A percentile compares a stretch with the other conserved stretches of the same genome.
Evolutionary conservation across 2,797 vertebrate genomes (phyloP).

Genomic region (Setipinna tenuifilis): DNA sequence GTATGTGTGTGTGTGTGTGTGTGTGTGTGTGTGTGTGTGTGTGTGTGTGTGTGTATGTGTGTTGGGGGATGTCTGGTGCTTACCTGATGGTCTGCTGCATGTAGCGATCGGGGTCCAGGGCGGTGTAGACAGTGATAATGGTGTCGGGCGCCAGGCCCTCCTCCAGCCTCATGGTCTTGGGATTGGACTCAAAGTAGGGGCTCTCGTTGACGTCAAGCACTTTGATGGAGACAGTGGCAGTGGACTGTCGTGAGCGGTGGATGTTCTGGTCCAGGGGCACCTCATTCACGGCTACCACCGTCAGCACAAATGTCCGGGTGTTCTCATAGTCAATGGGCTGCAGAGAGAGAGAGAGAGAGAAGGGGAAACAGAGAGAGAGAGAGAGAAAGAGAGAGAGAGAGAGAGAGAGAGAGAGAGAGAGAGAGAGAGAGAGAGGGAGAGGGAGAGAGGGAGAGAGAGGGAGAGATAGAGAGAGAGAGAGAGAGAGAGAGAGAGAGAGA

Average conservation of each 20-base stretch:
- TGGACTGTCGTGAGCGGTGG: conserved; percentile 92
- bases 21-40: not conserved
- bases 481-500: not conserved
- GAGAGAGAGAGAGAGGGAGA: not conserved
- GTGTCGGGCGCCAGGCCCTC: conserved; percentile 85
- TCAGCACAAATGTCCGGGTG: conserved; percentile 87
- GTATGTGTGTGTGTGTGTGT: not conserved
- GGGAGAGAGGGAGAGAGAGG: not conserved
- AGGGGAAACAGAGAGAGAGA: conserved; percentile 24
- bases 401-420: not conserved
- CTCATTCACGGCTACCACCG: conserved; percentile 92
- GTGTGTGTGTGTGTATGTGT: not conserved
- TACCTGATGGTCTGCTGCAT: conserved; percentile 94
- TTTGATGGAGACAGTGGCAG: conserved; percentile 90
- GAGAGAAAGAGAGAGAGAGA: not conserved
- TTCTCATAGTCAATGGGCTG: conserved; percentile 96
- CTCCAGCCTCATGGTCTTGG: conserved; percentile 87
- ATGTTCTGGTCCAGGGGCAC: conserved; percentile 90
- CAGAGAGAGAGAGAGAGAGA: not conserved
- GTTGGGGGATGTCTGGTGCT: not conserved
- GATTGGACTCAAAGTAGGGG: conserved; percentile 91
- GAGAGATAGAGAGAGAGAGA: not conserved
- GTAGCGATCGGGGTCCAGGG: conserved; percentile 94
- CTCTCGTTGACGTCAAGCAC: conserved; percentile 96
- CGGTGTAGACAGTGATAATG: conserved; percentile 83